A percentile compares a stretch with the other conserved stretches of the same genome.
Evolutionary conservation across 1,140 invertebrate genomes (phyloP).

Genomic region (Caenorhabditis brenneri): DNA sequence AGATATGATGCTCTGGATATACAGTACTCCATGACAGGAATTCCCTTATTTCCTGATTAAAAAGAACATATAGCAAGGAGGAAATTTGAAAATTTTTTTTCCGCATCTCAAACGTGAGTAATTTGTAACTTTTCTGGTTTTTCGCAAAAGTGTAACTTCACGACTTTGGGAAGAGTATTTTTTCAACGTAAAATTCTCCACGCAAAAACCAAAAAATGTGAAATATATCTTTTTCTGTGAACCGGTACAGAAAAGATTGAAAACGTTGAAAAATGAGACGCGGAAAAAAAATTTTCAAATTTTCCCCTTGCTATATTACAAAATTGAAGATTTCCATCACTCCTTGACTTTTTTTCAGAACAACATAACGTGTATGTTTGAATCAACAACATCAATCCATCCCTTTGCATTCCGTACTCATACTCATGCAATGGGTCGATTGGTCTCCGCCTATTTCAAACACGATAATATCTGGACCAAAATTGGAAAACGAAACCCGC

Average conservation of each 20-base stretch:
- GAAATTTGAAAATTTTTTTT: no score
- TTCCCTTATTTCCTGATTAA: no score
- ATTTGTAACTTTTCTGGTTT: no score
- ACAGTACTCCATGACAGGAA: no score
- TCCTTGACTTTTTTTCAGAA: slow-evolving; percentile 44
- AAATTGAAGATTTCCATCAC: no score
- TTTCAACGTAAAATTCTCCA: slow-evolving; percentile 57
- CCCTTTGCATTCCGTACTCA: slow-evolving; percentile 71
- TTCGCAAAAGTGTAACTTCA: no score
- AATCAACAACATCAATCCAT: slow-evolving; percentile 62
- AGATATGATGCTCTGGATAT: no score
- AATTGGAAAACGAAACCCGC: slow-evolving; percentile 71
- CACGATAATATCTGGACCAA: slow-evolving; percentile 64
- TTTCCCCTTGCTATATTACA: no score
- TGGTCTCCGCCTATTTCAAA: slow-evolving; percentile 69
- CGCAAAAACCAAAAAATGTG: slow-evolving; percentile 68
- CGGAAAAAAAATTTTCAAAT: no score
- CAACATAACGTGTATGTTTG: slow-evolving; percentile 65
- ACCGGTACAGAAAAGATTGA: slow-evolving; percentile 65
- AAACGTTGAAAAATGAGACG: slow-evolving; percentile 64
- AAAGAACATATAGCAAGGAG: background rate
- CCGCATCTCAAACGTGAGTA: no score
- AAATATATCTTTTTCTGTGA: no score
- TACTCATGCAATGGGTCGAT: slow-evolving; percentile 69
- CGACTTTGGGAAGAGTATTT: no score